Base-by-base conservation (phyloP, 2,888 invertebrate species). In the Clanis bilineata region DNA sequence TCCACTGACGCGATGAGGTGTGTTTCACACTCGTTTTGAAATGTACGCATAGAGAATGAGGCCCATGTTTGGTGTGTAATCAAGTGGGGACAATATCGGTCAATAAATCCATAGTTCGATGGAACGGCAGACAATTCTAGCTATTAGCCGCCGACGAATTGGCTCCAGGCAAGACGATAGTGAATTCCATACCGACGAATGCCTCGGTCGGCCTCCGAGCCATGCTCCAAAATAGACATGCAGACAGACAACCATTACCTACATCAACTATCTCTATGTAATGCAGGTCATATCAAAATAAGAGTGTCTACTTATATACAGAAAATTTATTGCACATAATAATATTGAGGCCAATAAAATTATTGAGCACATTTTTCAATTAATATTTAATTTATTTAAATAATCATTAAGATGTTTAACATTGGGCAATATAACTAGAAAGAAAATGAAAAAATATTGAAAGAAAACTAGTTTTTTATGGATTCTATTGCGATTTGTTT, bases 111-210 rank as follows among this genome's bases (percentile, higher is more conserved):
- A 68, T 72, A 66, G 67, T 59, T 58, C 57, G 58, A 60, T 63
- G 68, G 65, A 66, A 25, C 62, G 64, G 66, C 59, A 65, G 63
- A 70, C 76, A 75, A 73, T 75, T 69, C 68, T 59, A 76, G 65
- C 70, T 78, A 79, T 78, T 77, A 76, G 70, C 70, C 70, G 69
- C 70, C 70, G 69, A 70, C 71, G 73, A 79, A 73, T 78, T 74
- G 78, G 69, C 73, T 73, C 62, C 64, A 75, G 72, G 76, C 76
- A 72, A 76, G 75, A 72, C 71, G 62, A 65, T 69, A 62, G 65
- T 65, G 73, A 74, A 85, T 80, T 80, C 80, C 80, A 62, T 61
- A 63, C 64, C 71, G 69, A 74, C 69, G 76, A 72, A 80, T 78
- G 72, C 78, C 76, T 68, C 72, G 69, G 67, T 66, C 67, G 63